phyloP scores from a whole-genome alignment of 30 jellyfish, hydroid and myxozoan genomes.

The Aurelia sp. region DNA sequence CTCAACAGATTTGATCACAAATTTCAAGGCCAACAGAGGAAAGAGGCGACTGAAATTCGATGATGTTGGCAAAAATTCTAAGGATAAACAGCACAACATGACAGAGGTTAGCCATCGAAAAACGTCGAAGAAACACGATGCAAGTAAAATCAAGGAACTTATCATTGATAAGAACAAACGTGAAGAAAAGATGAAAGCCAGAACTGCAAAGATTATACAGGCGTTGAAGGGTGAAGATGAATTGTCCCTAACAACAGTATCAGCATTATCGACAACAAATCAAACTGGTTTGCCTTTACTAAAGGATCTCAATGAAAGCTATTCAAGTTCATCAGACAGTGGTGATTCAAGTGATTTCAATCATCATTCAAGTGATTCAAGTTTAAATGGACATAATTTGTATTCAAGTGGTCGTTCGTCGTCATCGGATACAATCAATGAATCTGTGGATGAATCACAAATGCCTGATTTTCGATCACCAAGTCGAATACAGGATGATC shows the following conservation, averaged over 20 bases:
- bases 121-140: too few species aligned
- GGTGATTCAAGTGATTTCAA: slow-evolving; percentile 29
- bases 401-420: slow-evolving; percentile 21
- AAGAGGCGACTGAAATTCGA: slow-evolving; percentile 3
- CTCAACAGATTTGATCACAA: slow-evolving; percentile 10
- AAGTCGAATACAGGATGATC: slow-evolving; percentile 56
- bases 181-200: not conserved
- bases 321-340: slow-evolving; percentile 16
- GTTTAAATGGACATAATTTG: slow-evolving; percentile 19
- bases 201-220: not conserved
- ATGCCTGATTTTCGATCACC: slow-evolving; percentile 73
- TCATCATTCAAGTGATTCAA: slow-evolving; percentile 32
- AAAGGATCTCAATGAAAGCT: slow-evolving; percentile 5
- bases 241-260: slow-evolving; percentile 56
- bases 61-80: not conserved
- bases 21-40: not conserved
- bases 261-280: slow-evolving; percentile 17
- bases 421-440: slow-evolving; percentile 58
- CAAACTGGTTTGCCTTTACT: not conserved
- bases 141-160: not conserved
- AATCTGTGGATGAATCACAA: slow-evolving; percentile 38
- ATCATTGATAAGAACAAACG: not conserved
- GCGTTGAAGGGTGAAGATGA: slow-evolving; percentile 13
- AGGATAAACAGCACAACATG: not conserved
- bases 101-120: not conserved